Evolutionary conservation across 1,140 invertebrate genomes (phyloP), one percentile per base, ranked within the genome.

Genomic region (Cydia amplana): DNA sequence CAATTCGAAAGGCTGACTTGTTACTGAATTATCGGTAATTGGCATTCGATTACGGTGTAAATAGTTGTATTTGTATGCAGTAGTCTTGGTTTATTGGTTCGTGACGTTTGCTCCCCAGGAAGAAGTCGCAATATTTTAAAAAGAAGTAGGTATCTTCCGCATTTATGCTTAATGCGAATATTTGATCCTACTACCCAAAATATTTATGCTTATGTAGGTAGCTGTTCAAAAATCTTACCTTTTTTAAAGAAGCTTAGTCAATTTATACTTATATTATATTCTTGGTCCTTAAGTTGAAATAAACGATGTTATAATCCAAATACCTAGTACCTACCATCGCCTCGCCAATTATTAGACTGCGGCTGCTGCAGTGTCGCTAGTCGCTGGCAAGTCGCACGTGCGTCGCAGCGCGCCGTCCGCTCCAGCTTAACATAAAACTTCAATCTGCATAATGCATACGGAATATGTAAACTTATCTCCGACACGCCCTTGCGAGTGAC

Each of bases 391-490:
- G 73, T 79, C 80, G 72, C 75, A 74, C 20, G 55, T 23, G 67
- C 67, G 74, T 76, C 74, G 74, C 80, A 78, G 75, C 77, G 75
- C 79, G 78, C 79, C 79, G 75, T 79, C 78, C 72, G 55, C 55
- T 55, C 78, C 77, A 80, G 82, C 86, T 91, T 91, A 88, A 89
- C 89, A 91, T 91, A 91, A 91, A 91, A 89, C 85, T 89, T 87
- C 87, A 86, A 92, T 92, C 88, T 89, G 90, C 89, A 92, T 92
- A 91, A 91, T 92, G 87, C 86, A 92, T 91, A 89, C 87, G 81
- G 88, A 91, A 91, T 92, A 91, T 91, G 87, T 92, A 91, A 92
- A 92, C 87, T 91, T 90, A 91, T 90, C 90, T 89, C 82, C 78
- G 86, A 87, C 89, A 87, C 90, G 87, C 89, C 90, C 88, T 89